phyloP scores from a whole-genome alignment of 2,113 vertebrate genomes.

The Ictalurus furcatus region DNA sequence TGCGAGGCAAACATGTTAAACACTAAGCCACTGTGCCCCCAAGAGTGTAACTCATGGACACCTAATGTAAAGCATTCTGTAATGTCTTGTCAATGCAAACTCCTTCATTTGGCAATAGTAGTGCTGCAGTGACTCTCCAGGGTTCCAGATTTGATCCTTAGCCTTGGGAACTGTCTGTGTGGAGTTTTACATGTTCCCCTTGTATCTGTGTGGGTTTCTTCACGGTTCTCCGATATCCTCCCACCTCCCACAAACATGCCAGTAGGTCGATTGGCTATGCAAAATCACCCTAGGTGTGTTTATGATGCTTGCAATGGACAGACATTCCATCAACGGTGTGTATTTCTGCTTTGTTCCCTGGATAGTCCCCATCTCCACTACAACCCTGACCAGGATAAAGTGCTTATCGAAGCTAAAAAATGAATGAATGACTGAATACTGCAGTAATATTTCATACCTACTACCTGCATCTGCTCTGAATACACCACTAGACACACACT shows the following conservation, averaged over 20 bases:
- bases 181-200: background rate
- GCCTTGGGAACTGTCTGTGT: background rate
- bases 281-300: background rate
- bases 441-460: background rate
- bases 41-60: background rate
- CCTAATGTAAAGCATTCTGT: background rate
- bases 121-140: background rate
- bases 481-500: background rate
- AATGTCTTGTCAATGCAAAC: background rate
- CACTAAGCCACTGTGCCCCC: no score
- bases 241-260: background rate
- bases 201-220: background rate
- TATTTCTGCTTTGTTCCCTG: background rate
- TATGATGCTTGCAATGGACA: no score
- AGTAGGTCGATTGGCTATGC: background rate
- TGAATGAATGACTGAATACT: background rate
- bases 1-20: no score
- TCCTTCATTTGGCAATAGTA: background rate
- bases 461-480: slow-evolving; percentile 4
- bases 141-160: background rate
- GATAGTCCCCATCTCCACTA: background rate
- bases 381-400: background rate
- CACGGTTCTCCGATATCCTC: background rate
- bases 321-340: no score
- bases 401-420: background rate